Base-by-base conservation (phyloP, 2,113 vertebrate genomes). In the Lophochroa leadbeateri region DNA sequence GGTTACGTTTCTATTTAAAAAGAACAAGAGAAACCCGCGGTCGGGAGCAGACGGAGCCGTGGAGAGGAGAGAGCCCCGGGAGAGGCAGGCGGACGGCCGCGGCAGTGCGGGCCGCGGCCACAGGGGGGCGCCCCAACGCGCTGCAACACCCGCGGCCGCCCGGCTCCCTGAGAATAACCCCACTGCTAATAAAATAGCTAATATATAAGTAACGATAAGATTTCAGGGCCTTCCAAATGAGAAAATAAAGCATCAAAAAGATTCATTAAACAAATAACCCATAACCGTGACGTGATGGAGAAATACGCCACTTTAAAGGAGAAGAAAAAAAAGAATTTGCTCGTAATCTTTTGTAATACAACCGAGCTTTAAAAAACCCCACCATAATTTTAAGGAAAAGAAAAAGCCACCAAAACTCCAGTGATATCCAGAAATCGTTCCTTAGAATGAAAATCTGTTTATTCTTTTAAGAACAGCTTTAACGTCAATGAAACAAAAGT, bases 71-170 rank as follows among this genome's bases (percentile, higher is more conserved):
- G 82, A 76, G 69, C 41, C 5, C 17, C 1, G 9, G 64, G 39
- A 67, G 67, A 10, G 74, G 57, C 20, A n/a, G 33, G 57, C 9
- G 6, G 57, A 8, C 20, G 20, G 33, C 57, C 2, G 55, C 33
- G 6, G 33, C 33, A 58, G 20, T 58, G 57, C 92, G 37, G 39
- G 70, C 60, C 24, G 65, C 47, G 96, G 94, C 98, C 98, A 98
- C 98, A 97, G 93, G 98, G 97, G 98, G 98, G 98, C 98, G 98
- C 97, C 84, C 98, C 92, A 95, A 83, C 7, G 97, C 92, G 88
- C 98, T 75, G 88, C 44, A 97, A 91, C 35, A 78, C 69, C 35
- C 52, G 8, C 70, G 31, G 82, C 90, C 44, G 55, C 82, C 35
- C 50, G 86, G 58, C 58, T 91, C 91, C 86, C 69, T 68, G 86